Evolutionary conservation across 2,888 invertebrate genomes (phyloP), one percentile per base, ranked within the genome.

Genomic region (Pasiphila rectangulata): DNA sequence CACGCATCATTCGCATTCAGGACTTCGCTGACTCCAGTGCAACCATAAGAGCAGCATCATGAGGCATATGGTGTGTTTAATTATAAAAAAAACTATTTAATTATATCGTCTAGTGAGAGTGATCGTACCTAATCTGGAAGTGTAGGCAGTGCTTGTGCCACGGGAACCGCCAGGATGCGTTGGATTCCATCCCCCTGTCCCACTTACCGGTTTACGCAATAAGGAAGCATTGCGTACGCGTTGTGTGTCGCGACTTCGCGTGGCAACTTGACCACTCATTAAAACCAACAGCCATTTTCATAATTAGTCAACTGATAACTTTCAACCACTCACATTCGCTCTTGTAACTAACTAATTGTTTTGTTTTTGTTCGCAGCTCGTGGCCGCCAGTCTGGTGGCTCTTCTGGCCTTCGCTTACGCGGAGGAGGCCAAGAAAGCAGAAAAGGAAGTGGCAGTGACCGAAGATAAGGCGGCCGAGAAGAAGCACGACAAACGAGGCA

Each of bases 401-500:
- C 83, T 91, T 69, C 72, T 91, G 71, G 89, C 91, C 79, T 78
- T 86, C 77, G 87, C 90, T 57, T 70, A 89, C 51, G 92, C 91
- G 54, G 91, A 90, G 73, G 91, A 90, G 65, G 86, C 86, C 64
- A 90, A 90, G 76, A 80, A 89, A 75, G 81, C 89, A 78, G 90
- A 90, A 84, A 88, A 83, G 63, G 89, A 89, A 86, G 87, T 87
- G 85, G 89, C 88, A 79, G 88, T 83, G 79, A 78, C 82, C 75
- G 90, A 91, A 67, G 83, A 84, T 69, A 88, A 90, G 69, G 88
- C 85, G 62, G 83, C 90, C 52, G 80, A 93, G 54, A 94, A 94
- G 71, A 93, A 93, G 61, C 93, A 93, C 72, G 93, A 94, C 59
- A 95, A 95, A 75, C 91, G 95, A 65, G 94, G 95, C 44, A 82